Percentiles rank a stretch among this genome's conserved stretches.
phyloP scores from a whole-genome alignment of 2,888 invertebrate species.

The Euphydryas editha region DNA sequence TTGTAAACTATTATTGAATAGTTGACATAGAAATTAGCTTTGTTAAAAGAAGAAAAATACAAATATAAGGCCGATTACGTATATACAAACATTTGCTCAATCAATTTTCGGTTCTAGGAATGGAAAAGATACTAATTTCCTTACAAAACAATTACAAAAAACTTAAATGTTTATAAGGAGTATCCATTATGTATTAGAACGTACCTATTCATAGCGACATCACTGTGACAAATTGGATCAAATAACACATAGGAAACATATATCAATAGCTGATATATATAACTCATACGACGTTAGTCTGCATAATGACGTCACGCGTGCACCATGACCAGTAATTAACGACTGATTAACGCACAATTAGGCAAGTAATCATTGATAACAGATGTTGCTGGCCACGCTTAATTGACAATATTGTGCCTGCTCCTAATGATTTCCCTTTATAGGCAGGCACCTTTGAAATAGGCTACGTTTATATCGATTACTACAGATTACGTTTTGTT shows the following conservation, averaged over 20 bases:
- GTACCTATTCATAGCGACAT: conserved; percentile 8
- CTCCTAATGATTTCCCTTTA: conserved; percentile 9
- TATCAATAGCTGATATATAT: conserved; percentile 52
- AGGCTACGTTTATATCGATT: neutral
- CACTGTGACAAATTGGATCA: conserved; percentile 58
- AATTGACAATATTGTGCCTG: conserved; percentile 36
- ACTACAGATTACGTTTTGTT: too few species aligned
- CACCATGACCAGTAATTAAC: conserved; percentile 59
- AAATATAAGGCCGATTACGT: too few species aligned
- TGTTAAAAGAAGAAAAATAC: too few species aligned
- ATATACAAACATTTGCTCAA: too few species aligned
- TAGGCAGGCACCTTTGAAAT: neutral
- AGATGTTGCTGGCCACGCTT: conserved; percentile 48
- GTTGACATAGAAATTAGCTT: too few species aligned
- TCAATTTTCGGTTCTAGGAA: too few species aligned
- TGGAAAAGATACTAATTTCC: too few species aligned
- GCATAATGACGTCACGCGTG: conserved; percentile 62
- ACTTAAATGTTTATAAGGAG: neutral
- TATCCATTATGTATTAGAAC: neutral
- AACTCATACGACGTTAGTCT: conserved; percentile 33
- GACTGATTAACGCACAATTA: conserved; percentile 73
- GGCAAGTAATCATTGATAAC: conserved; percentile 62
- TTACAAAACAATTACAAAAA: neutral
- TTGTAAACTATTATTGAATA: too few species aligned
- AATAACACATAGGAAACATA: conserved; percentile 52